Base-by-base conservation (phyloP, 2,888 invertebrate genomes). In the Branchipolynoe longqiensis region DNA sequence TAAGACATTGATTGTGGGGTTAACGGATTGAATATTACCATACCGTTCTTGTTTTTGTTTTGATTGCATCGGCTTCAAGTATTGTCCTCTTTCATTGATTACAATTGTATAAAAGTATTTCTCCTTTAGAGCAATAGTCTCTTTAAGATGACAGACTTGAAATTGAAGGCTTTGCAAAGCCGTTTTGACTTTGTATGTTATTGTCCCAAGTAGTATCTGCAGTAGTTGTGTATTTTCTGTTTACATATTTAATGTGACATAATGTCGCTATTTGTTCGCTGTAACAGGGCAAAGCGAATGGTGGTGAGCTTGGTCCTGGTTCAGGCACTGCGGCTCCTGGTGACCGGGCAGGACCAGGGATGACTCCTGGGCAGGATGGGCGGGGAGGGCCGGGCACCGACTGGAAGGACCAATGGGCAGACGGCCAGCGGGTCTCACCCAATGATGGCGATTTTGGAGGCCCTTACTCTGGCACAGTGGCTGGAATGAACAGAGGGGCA, bases 381-480 rank as follows among this genome's bases (percentile, higher is more conserved):
- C 33, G 38, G 69, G 38, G 38, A 38, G 69, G 82, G 59, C 62
- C 62, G 18, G 1, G 41, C 40, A 38, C 78, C 28, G 78, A 78
- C 48, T 78, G 78, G 78, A 40, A 48, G 78, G 78, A 78, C 48
- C 31, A 22, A 6, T n/a, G 78, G 78, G 78, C 78, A 0, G 78
- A 48, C 25, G 62, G 59, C 18, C 62, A 18, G 38, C 25, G 48
- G 78, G 78, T 14, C 3, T 41, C 14, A 18, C 40, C 59, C 18
- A 18, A 38, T 0, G 83, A 62, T 3, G 62, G 59, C 12, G 58
- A 83, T 38, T 58, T 58, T 12, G n/a, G 38, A 59, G 83, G 83
- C 25, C 83, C 83, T 18, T 58, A 62, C 59, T 31, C 83, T 18
- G 83, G 83, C 8, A 59, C 64, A 31, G 83, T 62, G 33, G 62